Evolutionary conservation across 2,113 vertebrate species (phyloP), one percentile per base, ranked within the genome.

Genomic region (Lucifuga dentata): DNA sequence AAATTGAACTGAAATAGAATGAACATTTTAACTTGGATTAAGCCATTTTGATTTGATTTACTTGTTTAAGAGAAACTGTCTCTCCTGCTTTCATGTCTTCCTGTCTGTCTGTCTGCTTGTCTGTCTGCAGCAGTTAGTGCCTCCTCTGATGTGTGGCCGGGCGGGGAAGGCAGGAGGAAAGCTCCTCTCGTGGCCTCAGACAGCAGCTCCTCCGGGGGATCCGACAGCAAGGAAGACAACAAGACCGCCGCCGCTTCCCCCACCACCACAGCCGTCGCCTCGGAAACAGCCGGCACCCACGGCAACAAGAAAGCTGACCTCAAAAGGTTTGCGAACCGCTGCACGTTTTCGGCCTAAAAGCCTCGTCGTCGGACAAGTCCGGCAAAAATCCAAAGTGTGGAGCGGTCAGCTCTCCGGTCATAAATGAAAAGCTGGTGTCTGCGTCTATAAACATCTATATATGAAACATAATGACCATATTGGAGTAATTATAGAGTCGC

Each of bases 181-280:
- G 90, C 92, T 0, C 93, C 95, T 0, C 80, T 93, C 19, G 86
- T 89, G 59, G 93, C 91, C 40, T 92, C 94, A 0, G 95, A 96
- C 91, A 93, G 95, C 89, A 94, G 94, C 89, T 95, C 95, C 69
- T 95, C 94, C 0, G 94, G 92, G 0, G 94, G 93, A 41, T 95
- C 95, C 0, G 92, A 94, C 83, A 93, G 94, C 0, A 90, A 94
- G 8, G 94, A 96, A 0, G 91, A 94, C 0, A 83, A 93, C 32
- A 93, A 93, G 19, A 90, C 81, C 0, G 84, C 71, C 0, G 78
- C 71, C 0, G 82, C 73, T 57, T n/a, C 65, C 40, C 53, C 75
- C 0, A 3, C 57, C 0, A 3, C 57, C 0, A 72, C 57, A 0
- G 78, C 70, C 1, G 36, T 44, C 0, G 8, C 83, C 71, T 78